phyloP scores from a whole-genome alignment of 2,797 vertebrate species.

The Cottoperca gobio region DNA sequence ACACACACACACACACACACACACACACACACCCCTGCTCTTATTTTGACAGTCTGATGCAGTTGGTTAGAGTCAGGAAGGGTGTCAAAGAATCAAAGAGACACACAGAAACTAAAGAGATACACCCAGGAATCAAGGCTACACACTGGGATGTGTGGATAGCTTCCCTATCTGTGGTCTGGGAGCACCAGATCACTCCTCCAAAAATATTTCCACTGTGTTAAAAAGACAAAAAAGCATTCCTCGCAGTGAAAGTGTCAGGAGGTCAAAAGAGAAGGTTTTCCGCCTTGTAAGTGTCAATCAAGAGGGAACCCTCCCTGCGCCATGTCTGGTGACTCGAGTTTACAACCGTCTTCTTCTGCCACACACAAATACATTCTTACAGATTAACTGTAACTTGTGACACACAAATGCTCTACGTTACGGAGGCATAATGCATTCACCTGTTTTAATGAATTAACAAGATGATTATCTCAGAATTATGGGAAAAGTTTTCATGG shows the following conservation, averaged over 20 bases:
- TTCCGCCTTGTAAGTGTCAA: conserved; percentile 56
- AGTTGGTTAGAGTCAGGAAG: conserved; percentile 23
- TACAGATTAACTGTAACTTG: conserved; percentile 45
- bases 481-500: too few relatives aligned
- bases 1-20: conserved; percentile 9
- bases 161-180: conserved; percentile 14
- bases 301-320: conserved; percentile 32
- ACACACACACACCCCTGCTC: background rate
- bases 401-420: conserved; percentile 19
- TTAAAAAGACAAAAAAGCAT: conserved; percentile 37
- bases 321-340: conserved; percentile 27
- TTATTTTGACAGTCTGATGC: conserved; percentile 21
- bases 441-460: too few relatives aligned
- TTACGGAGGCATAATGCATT: too few relatives aligned
- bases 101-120: conserved; percentile 27
- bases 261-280: conserved; percentile 56
- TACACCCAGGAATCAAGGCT: conserved; percentile 16
- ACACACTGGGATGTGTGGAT: background rate
- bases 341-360: conserved; percentile 32
- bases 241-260: conserved; percentile 32
- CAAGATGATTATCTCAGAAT: too few relatives aligned
- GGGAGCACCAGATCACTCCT: conserved; percentile 2
- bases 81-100: conserved; percentile 44
- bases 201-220: conserved; percentile 41
- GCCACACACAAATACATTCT: conserved; percentile 29